Evolutionary conservation across 2,797 vertebrate genomes (phyloP).

Genomic region (Hipposideros larvatus): DNA sequence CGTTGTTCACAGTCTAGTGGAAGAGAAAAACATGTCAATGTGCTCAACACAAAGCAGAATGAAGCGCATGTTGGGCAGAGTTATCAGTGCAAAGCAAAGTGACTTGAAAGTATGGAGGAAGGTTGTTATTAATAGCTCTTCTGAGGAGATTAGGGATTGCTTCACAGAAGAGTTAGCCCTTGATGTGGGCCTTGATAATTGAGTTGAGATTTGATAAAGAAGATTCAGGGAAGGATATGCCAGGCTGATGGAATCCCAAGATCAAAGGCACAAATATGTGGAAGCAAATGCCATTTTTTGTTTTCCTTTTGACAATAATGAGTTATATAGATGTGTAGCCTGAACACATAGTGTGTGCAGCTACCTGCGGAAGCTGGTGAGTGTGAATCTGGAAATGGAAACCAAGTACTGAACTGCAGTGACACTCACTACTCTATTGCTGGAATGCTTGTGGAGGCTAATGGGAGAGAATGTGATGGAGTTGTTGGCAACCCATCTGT

Average conservation of each 20-base stretch:
- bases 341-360: neutral
- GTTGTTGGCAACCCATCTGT: neutral
- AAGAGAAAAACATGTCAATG: neutral
- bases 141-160: neutral
- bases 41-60: neutral
- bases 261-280: neutral
- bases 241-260: neutral
- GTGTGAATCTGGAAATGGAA: neutral
- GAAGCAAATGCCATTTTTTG: neutral
- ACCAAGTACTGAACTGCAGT: neutral
- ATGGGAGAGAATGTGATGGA: neutral
- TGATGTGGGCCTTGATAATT: neutral
- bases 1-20: neutral
- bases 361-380: neutral
- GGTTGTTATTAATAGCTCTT: neutral
- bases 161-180: neutral
- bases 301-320: neutral
- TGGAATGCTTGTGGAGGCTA: neutral
- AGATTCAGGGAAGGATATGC: neutral
- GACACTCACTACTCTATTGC: neutral
- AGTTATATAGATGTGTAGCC: neutral
- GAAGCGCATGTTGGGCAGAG: neutral
- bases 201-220: constrained; percentile 38
- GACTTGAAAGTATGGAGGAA: neutral
- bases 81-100: neutral